Conservation (phyloP, 2,113 vertebrate genomes). For the Ranitomeya imitator region DNA sequence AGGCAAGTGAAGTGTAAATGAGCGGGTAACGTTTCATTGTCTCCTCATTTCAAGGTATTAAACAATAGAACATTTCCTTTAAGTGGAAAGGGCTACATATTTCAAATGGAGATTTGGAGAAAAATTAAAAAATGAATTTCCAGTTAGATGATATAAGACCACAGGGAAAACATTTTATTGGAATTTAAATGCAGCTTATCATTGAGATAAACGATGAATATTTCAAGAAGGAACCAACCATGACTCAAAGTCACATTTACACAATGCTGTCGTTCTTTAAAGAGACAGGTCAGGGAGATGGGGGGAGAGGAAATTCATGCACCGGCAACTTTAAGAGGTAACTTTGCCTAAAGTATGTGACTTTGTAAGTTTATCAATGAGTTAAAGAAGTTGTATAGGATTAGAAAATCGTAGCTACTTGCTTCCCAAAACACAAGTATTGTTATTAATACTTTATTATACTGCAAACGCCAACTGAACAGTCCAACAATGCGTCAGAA, state of each 20-base stretch:
- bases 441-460: too few relatives aligned
- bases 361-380: not conserved
- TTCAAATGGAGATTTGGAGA: not conserved
- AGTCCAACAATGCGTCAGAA: too few relatives aligned
- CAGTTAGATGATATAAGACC: not conserved
- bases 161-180: slow-evolving; percentile 5
- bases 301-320: not conserved
- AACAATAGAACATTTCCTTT: slow-evolving; percentile 39
- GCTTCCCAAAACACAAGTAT: too few relatives aligned
- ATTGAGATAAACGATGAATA: not conserved
- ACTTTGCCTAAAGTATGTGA: not conserved
- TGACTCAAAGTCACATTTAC: slow-evolving; percentile 7
- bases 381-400: too few relatives aligned
- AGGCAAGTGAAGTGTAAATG: slow-evolving; percentile 45
- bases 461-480: too few relatives aligned
- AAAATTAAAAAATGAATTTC: slow-evolving; percentile 32
- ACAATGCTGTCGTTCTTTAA: not conserved
- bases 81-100: slow-evolving; percentile 22
- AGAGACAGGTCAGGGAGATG: not conserved
- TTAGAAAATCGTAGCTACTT: too few relatives aligned
- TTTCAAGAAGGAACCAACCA: not conserved
- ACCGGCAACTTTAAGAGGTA: not conserved
- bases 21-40: slow-evolving; percentile 31
- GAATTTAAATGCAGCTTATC: slow-evolving; percentile 8
- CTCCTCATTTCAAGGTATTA: slow-evolving; percentile 23